Base-by-base conservation (phyloP, 2,888 invertebrate species). In the Heliconius cydno region DNA sequence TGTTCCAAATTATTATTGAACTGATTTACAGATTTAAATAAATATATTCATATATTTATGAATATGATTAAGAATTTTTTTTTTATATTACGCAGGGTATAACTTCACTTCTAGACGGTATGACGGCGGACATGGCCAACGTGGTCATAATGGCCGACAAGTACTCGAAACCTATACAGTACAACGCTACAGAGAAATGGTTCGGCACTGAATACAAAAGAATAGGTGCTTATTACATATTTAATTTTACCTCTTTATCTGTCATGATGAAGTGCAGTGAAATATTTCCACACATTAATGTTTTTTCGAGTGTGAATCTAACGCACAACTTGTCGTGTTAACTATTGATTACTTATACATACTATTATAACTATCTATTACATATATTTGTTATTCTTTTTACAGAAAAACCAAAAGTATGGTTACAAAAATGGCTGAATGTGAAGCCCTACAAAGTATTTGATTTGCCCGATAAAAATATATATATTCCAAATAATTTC, bases 171-270 rank as follows among this genome's bases (percentile, higher is more conserved):
- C 92, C 93, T 0, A 86, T 95, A 52, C 79, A 87, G 0, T 97
- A 97, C 86, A 96, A 97, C 85, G 92, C 96, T 84, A 93, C 95
- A 25, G 98, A 98, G 90, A 96, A 96, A 80, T 98, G 98, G 98
- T 98, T 98, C 91, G 96, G 97, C 74, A 98, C 98, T 0, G 96
- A 97, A 83, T 98, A 98, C 88, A 95, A 95, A 57, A 96, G 95
- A n/a, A 74, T 79, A 41, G 81, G 81, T 82, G 10, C 7, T 52
- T 52, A 60, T 60, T 60, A 10, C 3, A 60, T n/a, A n/a, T n/a
- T n/a, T n/a, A 10, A 60, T n/a, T n/a, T 60, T n/a, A 60, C 0
- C 10, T n/a, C 60, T 60, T 60, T 60, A 60, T 52, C 0, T 52
- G 2, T 52, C n/a, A n/a, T n/a, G n/a, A n/a, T n/a, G n/a, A n/a